Base-by-base conservation (phyloP, 2,113 vertebrate genomes). In the Diadophis punctatus region DNA sequence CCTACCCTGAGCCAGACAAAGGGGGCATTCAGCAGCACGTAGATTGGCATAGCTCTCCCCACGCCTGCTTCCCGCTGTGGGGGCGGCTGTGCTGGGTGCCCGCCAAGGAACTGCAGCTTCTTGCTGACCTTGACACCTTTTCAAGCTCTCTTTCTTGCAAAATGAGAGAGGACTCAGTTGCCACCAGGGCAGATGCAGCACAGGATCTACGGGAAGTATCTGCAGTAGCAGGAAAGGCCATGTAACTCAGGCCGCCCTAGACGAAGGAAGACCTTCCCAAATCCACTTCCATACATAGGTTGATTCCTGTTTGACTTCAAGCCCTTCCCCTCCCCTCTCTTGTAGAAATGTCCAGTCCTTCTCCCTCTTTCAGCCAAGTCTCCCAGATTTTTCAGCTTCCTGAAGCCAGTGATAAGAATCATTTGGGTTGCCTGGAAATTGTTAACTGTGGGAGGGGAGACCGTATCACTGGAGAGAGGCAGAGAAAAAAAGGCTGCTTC, bases 61-160 rank as follows among this genome's bases (percentile, higher is more conserved):
- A 94, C 18, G n/a, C 89, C 25, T 86, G 80, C 86, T 88, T 91
- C 86, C 89, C 86, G 56, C 91, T 88, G 53, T 88, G 88, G 48
- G 88, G 90, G 90, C 14, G 55, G 88, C 80, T 63, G 56, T 0
- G 39, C 58, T 93, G 90, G 85, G 48, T 74, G 52, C 46, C 60
- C 7, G 87, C 74, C 60, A 86, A 20, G 39, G 90, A 86, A 87
- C 60, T 8, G 27, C 48, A 51, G 25, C 88, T 92, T 68, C 88
- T 93, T 52, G 88, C 88, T 93, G 92, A 90, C 88, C 92, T 89
- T 60, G 92, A 90, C 88, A 52, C 88, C 55, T 86, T 52, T 80
- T 20, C 91, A 74, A 51, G 23, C 58, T 68, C 23, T 25, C 74
- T 23, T n/a, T 86, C 43, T 90, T 58, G 22, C 46, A 39, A 48